Conservation (phyloP, 2,888 invertebrate species). For the Agapetus fuscipes region DNA sequence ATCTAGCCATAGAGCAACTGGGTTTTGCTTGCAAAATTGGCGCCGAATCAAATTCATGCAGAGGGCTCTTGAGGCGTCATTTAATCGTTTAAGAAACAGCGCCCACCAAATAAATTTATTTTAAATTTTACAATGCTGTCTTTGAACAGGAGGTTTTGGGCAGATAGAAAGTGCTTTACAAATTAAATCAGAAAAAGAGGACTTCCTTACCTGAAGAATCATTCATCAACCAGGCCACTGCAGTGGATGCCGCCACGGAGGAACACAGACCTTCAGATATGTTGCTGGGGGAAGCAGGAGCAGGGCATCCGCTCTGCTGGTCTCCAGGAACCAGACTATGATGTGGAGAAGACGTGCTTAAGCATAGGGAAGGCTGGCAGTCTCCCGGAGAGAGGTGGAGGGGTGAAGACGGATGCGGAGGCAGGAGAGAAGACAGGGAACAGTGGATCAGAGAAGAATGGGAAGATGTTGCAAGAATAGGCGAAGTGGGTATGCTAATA, state of each 20-base stretch:
- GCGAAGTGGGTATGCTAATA: background rate
- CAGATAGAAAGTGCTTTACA: background rate
- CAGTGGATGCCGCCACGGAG: slow-evolving; percentile 37
- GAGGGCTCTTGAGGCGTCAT: too few relatives aligned
- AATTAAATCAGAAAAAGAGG: background rate
- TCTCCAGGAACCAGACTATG: slow-evolving; percentile 33
- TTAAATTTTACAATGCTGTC: too few relatives aligned
- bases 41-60: too few relatives aligned
- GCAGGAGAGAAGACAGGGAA: slow-evolving; percentile 8
- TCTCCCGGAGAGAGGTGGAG: slow-evolving; percentile 26
- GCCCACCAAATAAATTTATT: too few relatives aligned
- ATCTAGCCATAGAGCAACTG: too few relatives aligned
- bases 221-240: slow-evolving; percentile 48
- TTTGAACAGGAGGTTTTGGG: background rate
- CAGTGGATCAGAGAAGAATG: too few relatives aligned
- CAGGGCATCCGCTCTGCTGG: slow-evolving; percentile 30
- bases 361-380: slow-evolving; percentile 36
- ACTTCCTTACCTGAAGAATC: slow-evolving; percentile 42
- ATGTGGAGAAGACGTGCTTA: slow-evolving; percentile 28
- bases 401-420: slow-evolving; percentile 4
- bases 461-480: background rate
- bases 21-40: too few relatives aligned
- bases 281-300: slow-evolving; percentile 35
- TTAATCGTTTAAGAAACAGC: too few relatives aligned
- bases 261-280: slow-evolving; percentile 37